Base-by-base conservation (phyloP, 2,888 invertebrate species). In the Drosophila limbata region DNA sequence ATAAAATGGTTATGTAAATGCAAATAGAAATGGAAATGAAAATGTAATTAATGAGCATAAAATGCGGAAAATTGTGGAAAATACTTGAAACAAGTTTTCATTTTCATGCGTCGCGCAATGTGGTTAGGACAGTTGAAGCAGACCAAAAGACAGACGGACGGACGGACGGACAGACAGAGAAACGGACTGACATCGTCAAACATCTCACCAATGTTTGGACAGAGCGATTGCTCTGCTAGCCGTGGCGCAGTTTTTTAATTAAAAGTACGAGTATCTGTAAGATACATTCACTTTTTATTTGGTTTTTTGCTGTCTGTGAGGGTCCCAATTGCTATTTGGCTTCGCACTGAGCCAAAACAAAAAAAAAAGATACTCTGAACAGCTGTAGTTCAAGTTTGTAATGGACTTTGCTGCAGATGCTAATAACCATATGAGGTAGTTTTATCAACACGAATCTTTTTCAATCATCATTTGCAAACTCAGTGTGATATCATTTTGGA, bases 11-110 rank as follows among this genome's bases (percentile, higher is more conserved):
- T 84, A 84, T 84, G 84, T 83, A 84, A 85, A 79, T 79, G 77
- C 17, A 40, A 42, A 81, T 70, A 73, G 65, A 73, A 83, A 76
- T 83, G 81, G 73, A 83, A 83, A 76, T 83, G 81, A 74, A 83
- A 83, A 83, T 84, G 86, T 83, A 84, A 84, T 84, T 84, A 84
- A 84, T 85, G 86, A 85, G 83, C 84, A 79, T 77, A 72, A 85
- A 85, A 83, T 82, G 82, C 85, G 85, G 85, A 85, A 83, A 83
- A 85, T 81, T 74, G 78, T 78, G 73, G 63, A 77, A 76, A 70
- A 69, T 66, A 81, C 62, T 57, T 81, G 76, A 78, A 83, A 83
- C 86, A 83, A 81, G 83, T 83, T 83, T 84, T 70, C 62, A 71
- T 66, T 79, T 80, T 69, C 25, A 65, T 73, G 70, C 68, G 69